Percentiles rank a stretch among this genome's conserved stretches.
phyloP scores from a whole-genome alignment of 2,888 invertebrate species.

The Hirtodrosophila trivittata region DNA sequence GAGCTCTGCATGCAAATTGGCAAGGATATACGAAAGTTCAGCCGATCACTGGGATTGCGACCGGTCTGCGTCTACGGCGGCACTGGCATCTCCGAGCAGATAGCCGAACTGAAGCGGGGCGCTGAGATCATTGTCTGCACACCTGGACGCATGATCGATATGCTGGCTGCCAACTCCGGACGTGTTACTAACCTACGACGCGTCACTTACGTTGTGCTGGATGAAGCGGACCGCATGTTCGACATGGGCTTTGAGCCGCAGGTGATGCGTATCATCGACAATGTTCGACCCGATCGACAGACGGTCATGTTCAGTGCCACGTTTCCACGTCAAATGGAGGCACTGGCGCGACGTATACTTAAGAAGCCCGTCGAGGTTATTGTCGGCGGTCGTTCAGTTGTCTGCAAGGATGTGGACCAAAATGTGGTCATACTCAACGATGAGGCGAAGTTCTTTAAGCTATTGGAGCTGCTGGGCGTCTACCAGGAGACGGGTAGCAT shows the following conservation, averaged over 20 bases:
- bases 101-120: conserved; percentile 97
- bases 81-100: conserved; percentile 95
- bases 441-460: conserved; percentile 98
- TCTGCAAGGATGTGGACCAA: conserved; percentile 99
- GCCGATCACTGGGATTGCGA: conserved; percentile 92
- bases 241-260: conserved; percentile 98
- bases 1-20: conserved; percentile 99
- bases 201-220: conserved; percentile 98
- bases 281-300: conserved; percentile 97
- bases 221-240: conserved; percentile 99
- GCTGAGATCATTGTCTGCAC: conserved; percentile 99
- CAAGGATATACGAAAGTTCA: conserved; percentile 97
- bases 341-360: conserved; percentile 95
- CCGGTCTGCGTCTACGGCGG: conserved; percentile 99
- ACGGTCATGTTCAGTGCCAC: conserved; percentile 99
- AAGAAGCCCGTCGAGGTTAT: conserved; percentile 98
- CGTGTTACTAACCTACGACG: conserved; percentile 98
- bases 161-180: conserved; percentile 99
- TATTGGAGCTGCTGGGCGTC: conserved; percentile 97
- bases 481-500: conserved; percentile 96
- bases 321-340: conserved; percentile 99
- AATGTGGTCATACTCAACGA: conserved; percentile 97
- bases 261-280: conserved; percentile 97
- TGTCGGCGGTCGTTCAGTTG: conserved; percentile 97
- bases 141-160: conserved; percentile 99